A percentile compares a stretch with the other conserved stretches of the same genome.
These are phyloP conservation scores for Glareola pratincola DNA, from an alignment of 2,113 vertebrate species.

Conservation along the genomic window DNA sequence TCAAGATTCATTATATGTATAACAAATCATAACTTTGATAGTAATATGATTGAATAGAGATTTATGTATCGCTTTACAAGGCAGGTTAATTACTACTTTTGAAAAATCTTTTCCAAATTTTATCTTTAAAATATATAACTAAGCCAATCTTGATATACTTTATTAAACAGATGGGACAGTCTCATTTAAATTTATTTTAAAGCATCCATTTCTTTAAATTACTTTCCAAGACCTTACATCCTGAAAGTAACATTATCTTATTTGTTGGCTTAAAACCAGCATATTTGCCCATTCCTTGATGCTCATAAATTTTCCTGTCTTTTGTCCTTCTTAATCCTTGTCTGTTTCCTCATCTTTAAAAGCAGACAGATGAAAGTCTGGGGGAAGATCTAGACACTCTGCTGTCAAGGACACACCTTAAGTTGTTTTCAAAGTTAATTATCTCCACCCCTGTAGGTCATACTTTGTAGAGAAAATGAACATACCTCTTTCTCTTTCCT, in stretches of 20 bases:
- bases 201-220: not conserved
- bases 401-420: not conserved
- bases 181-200: constrained; percentile 26
- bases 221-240: not conserved
- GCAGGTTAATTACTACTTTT: not conserved
- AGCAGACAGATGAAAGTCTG: not conserved
- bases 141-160: not conserved
- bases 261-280: not conserved
- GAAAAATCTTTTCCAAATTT: constrained; percentile 23
- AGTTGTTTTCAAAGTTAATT: not conserved
- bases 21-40: not conserved
- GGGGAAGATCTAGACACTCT: not conserved
- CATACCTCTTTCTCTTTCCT: not conserved
- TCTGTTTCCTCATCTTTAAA: not conserved
- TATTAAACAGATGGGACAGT: not conserved
- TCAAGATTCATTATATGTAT: not conserved
- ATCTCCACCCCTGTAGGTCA: not conserved
- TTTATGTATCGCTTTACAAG: not conserved
- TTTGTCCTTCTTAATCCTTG: not conserved
- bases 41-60: not conserved
- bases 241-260: not conserved
- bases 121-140: not conserved
- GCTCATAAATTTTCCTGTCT: not conserved
- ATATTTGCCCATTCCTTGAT: not conserved
- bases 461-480: not conserved